Conservation (phyloP, 2,113 vertebrate species). For the Bagarius yarrelli region DNA sequence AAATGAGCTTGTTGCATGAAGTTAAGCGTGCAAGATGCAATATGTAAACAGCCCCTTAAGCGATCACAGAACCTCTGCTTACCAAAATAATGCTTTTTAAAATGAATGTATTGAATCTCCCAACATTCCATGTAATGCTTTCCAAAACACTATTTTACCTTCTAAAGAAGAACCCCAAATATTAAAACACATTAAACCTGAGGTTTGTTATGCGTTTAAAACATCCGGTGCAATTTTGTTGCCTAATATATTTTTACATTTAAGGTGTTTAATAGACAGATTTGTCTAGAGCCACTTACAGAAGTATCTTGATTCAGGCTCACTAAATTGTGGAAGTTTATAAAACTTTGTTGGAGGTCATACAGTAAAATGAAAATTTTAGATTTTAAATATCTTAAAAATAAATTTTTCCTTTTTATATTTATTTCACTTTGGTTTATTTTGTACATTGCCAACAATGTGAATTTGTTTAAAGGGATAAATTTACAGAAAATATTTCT, state of each 20-base stretch:
- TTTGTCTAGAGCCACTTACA: too few species aligned
- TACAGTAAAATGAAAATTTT: too few species aligned
- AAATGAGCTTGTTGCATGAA: too few species aligned
- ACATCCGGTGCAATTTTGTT: background rate
- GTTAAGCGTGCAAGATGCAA: background rate
- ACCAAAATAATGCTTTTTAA: background rate
- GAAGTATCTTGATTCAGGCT: too few species aligned
- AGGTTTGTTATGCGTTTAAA: background rate
- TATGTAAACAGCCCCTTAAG: background rate
- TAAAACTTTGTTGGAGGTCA: too few species aligned
- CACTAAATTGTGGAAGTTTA: too few species aligned
- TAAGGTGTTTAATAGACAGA: too few species aligned
- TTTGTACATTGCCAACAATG: background rate
- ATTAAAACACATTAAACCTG: background rate
- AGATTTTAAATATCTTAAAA: too few species aligned
- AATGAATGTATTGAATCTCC: background rate
- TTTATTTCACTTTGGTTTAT: background rate
- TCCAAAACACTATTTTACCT: background rate
- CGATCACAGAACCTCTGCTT: background rate
- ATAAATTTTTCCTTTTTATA: background rate
- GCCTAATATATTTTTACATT: background rate
- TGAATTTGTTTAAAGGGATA: background rate
- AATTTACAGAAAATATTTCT: background rate
- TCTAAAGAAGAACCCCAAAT: background rate
- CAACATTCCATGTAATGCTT: background rate